Evolutionary conservation across 2,797 vertebrate species (phyloP), one percentile per base, ranked within the genome.

Genomic region (Perodicticus potto): DNA sequence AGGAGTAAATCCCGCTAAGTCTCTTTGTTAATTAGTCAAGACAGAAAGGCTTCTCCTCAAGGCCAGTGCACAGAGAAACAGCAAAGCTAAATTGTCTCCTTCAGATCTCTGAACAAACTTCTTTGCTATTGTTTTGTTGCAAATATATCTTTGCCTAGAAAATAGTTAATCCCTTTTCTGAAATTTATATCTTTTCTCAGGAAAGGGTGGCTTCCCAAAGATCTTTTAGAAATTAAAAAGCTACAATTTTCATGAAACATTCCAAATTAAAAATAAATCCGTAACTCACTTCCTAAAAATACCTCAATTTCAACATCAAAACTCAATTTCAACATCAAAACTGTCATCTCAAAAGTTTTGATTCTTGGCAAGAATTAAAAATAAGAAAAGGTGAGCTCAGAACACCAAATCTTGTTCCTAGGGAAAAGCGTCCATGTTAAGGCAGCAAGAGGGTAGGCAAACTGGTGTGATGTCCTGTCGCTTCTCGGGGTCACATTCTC

Each of bases 231-330:
- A 7, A 61, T 78, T 22, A 83, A 96, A 84, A 67, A 34, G 40
- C 61, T 59, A 23, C 6, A 49, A 10, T 92, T 88, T 88, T 95
- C 65, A 63, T 34, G 40, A 88, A 93, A 70, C 29, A 76, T 22
- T 11, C 10, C 72, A 87, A 49, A 57, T 83, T 34, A 0, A 0
- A 59, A 88, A 81, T 67, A 91, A 61, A 27, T 2, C 9, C 9
- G 4, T 57, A 53, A 84, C 45, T 27, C 29, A 84, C 5, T 82
- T 93, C 57, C 93, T 82, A n/a, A 92, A 81, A 96, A 89, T 81
- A 82, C 23, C 34, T 70, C 22, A 70, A 89, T 89, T 43, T 92
- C 65, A 63, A 57, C 55, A 83, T 69, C 40, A 65, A 43, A 89
- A 85, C 53, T 61, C 34, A 76, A 84, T 92, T 40, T 92, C 55